Base-by-base conservation (phyloP, 2,797 vertebrate genomes). In the Liasis olivaceus region DNA sequence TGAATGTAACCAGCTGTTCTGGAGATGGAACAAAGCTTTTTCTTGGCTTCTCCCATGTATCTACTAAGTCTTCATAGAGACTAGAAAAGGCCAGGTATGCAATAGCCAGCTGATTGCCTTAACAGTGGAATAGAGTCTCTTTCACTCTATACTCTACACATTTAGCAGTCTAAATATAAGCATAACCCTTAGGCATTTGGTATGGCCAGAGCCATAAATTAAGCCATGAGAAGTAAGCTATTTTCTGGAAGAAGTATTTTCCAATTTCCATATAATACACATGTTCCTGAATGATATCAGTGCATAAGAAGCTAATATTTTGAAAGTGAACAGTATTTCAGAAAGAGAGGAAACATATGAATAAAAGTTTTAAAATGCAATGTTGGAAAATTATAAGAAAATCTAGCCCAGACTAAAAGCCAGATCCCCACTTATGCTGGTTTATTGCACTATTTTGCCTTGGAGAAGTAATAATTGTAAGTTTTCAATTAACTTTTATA, bases 311-410 rank as follows among this genome's bases (percentile, higher is more conserved):
- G 5, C 91, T 31, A 92, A 92, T 85, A 62, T 63, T 51, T 42
- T 64, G 62, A 89, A 0, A 56, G 88, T 28, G 20, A 88, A 17
- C 72, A 91, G 85, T 20, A 86, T 89, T 87, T 93, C 42, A 90
- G 91, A 85, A 28, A 31, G 15, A 88, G 28, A 93, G 92, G 26
- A 72, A 51, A 47, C 1, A 63, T n/a, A 28, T 91, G 81, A 94
- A 90, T 90, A 54, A 12, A 93, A 36, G 72, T 58, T 88, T 95
- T 56, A 91, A 59, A 47, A 85, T 54, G 60, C 36, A 85, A 87
- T 54, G 89, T 47, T 66, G 88, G 56, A 69, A 69, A 85, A 89
- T 89, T 89, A 54, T 84, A 24, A 66, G 91, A 59, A 85, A 92
- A 81, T 6, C 8, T n/a, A 47, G 36, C 66, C 92, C 60, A 63